phyloP scores from a whole-genome alignment of 2,888 invertebrate genomes.

The Lithophane socia region DNA sequence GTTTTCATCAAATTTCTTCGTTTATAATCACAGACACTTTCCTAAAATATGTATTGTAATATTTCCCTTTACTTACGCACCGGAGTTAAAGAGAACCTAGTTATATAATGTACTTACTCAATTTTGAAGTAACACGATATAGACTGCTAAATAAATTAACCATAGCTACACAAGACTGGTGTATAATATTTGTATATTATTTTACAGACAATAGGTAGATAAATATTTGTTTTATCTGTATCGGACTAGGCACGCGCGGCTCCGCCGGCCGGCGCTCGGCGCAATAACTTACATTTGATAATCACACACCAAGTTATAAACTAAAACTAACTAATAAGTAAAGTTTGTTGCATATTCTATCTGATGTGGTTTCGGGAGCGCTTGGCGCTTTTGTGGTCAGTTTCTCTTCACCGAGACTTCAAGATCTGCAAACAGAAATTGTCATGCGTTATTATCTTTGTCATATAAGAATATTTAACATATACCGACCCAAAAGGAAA shows the following conservation, averaged over 20 bases:
- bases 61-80: constrained; percentile 82
- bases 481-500: constrained; percentile 41
- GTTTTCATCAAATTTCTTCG: constrained; percentile 88
- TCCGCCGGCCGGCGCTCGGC: constrained; percentile 82
- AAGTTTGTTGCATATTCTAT: constrained; percentile 84
- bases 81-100: constrained; percentile 83
- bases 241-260: constrained; percentile 89
- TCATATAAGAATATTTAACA: constrained; percentile 7
- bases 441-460: constrained; percentile 20
- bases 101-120: constrained; percentile 81
- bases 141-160: constrained; percentile 88
- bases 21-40: constrained; percentile 91
- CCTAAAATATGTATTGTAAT: constrained; percentile 88
- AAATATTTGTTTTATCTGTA: constrained; percentile 88
- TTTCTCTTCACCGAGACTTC: constrained; percentile 80
- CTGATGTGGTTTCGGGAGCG: constrained; percentile 81
- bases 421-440: constrained; percentile 84
- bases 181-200: constrained; percentile 82
- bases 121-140: constrained; percentile 83
- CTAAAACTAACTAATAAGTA: constrained; percentile 87
- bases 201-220: constrained; percentile 87
- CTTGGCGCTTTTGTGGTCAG: constrained; percentile 79
- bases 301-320: constrained; percentile 89
- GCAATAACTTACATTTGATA: constrained; percentile 87
- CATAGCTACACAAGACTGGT: constrained; percentile 86